phyloP scores from a whole-genome alignment of 1,140 invertebrate species.

The Drosophila sulfurigaster region DNA sequence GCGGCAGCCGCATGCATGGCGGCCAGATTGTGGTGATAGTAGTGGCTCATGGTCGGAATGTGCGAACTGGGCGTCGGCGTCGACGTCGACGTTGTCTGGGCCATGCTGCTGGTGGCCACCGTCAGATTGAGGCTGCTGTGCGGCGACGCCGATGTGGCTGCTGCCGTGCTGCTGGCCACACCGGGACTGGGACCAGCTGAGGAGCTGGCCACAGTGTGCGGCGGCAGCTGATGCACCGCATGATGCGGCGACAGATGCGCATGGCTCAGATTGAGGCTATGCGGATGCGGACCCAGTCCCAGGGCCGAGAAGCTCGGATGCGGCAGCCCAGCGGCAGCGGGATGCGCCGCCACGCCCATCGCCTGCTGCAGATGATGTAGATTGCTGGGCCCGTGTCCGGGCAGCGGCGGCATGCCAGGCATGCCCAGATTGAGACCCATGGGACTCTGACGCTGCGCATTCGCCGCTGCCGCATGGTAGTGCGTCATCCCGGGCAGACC shows the following conservation, averaged over 20 bases:
- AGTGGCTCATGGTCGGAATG: conserved; percentile 79
- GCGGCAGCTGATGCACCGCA: conserved; percentile 72
- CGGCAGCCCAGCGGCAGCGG: conserved; percentile 64
- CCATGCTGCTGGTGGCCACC: conserved; percentile 56
- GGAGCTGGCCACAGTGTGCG: conserved; percentile 57
- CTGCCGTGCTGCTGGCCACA: conserved; percentile 42
- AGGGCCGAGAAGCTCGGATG: conserved; percentile 79
- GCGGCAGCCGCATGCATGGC: conserved; percentile 75
- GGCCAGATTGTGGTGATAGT: conserved; percentile 75
- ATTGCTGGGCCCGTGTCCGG: conserved; percentile 71
- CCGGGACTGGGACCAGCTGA: conserved; percentile 62
- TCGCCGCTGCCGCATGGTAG: conserved; percentile 77
- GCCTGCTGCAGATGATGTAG: conserved; percentile 79
- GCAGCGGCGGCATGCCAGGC: conserved; percentile 64
- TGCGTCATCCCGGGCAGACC: conserved; percentile 75
- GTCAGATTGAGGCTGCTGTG: conserved; percentile 73
- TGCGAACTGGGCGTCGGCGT: conserved; percentile 73
- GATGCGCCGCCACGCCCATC: conserved; percentile 65
- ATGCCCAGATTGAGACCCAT: conserved; percentile 81
- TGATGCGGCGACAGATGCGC: conserved; percentile 83
- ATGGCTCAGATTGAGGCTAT: conserved; percentile 79
- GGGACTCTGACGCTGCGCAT: conserved; percentile 75
- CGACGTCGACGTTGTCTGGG: conserved; percentile 65
- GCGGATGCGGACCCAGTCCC: conserved; percentile 73
- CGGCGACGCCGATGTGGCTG: conserved; percentile 66